Percentiles rank a stretch among this genome's conserved stretches.
Conservation (phyloP, 1,140 invertebrate species). For the Caenorhabditis briggsae region DNA sequence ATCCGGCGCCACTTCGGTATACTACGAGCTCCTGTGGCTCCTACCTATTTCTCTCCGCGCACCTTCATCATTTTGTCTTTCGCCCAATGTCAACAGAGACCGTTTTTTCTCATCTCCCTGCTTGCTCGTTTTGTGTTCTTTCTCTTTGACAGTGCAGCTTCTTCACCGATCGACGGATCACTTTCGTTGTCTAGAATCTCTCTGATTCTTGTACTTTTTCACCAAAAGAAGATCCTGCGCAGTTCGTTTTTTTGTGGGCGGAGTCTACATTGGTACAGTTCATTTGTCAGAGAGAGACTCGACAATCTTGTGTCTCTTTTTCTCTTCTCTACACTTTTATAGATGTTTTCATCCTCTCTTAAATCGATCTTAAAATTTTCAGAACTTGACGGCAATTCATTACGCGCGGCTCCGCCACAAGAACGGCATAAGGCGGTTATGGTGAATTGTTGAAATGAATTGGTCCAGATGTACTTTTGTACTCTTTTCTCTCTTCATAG, state of each 20-base stretch:
- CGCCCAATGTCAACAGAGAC: slow-evolving; percentile 45
- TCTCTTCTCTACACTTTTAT: background rate
- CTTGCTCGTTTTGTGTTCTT: slow-evolving; percentile 49
- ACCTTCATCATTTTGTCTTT: slow-evolving; percentile 55
- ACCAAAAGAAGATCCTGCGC: background rate
- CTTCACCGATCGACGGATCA: slow-evolving; percentile 50
- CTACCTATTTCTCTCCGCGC: slow-evolving; percentile 26
- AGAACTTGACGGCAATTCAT: slow-evolving; percentile 27
- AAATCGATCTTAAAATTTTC: background rate
- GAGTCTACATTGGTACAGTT: slow-evolving; percentile 27
- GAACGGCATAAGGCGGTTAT: slow-evolving; percentile 10
- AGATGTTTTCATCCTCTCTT: too few relatives aligned
- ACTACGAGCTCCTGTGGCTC: slow-evolving; percentile 17
- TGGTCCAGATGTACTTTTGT: background rate
- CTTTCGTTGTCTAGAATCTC: slow-evolving; percentile 49
- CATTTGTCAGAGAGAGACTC: background rate
- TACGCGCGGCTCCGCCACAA: slow-evolving; percentile 27
- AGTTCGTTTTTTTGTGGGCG: slow-evolving; percentile 28
- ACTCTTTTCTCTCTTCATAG: slow-evolving; percentile 7
- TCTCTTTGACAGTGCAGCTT: slow-evolving; percentile 53
- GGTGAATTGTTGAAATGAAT: slow-evolving; percentile 49
- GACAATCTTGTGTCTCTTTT: background rate
- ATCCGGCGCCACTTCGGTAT: slow-evolving; percentile 49
- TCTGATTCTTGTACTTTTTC: slow-evolving; percentile 48
- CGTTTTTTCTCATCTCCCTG: slow-evolving; percentile 20